phyloP scores from a whole-genome alignment of 2,113 vertebrate species.

The Naja naja region DNA sequence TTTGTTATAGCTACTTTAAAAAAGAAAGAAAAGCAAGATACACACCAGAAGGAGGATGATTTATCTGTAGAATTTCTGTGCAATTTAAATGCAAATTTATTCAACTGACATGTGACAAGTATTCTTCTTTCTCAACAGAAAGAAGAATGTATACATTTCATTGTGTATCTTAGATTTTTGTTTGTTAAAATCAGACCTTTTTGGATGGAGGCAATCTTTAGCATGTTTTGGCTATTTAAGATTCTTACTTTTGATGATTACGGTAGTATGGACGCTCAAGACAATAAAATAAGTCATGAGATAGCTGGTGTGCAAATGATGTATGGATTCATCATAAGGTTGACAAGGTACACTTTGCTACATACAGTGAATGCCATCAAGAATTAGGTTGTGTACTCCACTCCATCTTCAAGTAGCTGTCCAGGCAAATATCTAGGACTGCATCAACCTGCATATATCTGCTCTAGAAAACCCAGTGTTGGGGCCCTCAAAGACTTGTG shows the following conservation, averaged over 20 bases:
- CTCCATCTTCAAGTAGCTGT: background rate
- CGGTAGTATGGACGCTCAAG: background rate
- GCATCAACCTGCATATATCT: background rate
- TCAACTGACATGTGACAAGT: background rate
- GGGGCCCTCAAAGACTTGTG: background rate
- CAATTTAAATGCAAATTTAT: constrained; percentile 22
- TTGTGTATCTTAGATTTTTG: background rate
- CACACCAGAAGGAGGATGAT: background rate
- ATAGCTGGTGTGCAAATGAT: background rate
- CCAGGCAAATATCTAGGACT: background rate
- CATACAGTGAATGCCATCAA: background rate
- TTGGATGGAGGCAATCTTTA: background rate
- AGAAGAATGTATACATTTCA: background rate
- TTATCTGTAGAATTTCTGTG: constrained; percentile 6
- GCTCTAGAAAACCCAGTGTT: background rate
- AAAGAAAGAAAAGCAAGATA: background rate
- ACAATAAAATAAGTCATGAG: background rate
- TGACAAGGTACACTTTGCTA: background rate
- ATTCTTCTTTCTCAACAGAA: background rate
- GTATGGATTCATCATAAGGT: background rate
- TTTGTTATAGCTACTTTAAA: background rate
- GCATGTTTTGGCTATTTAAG: background rate
- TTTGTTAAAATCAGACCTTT: background rate
- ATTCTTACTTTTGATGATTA: background rate
- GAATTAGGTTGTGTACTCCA: background rate